phyloP scores from a whole-genome alignment of 1,140 invertebrate species.

The Atta colombica region DNA sequence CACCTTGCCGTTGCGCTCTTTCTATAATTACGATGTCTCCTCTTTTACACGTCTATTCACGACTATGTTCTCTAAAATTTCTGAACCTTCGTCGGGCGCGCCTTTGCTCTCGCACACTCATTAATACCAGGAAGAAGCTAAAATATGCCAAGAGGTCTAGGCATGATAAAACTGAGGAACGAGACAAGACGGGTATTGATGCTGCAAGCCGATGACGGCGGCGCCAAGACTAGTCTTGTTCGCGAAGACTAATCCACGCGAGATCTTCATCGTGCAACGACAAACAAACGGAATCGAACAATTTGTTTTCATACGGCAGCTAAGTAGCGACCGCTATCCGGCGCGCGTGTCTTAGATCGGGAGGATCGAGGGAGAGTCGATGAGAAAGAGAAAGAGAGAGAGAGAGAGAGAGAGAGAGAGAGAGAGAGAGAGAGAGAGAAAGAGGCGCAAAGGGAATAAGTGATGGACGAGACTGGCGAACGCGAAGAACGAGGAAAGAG shows the following conservation, averaged over 20 bases:
- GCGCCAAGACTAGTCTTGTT: conserved; percentile 49
- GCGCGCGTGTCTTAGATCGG: conserved; percentile 67
- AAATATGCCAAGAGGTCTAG: not conserved
- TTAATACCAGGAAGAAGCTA: not conserved
- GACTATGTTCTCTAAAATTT: not conserved
- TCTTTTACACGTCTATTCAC: not conserved
- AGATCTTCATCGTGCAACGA: conserved; percentile 55
- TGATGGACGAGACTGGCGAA: conserved; percentile 15
- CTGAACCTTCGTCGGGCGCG: not conserved
- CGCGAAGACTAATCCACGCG: conserved; percentile 50
- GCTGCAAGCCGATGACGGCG: not conserved
- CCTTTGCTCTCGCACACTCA: not conserved
- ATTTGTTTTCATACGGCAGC: conserved; percentile 76
- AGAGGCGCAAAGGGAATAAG: conserved; percentile 14
- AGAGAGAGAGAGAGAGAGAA: conserved; percentile 3
- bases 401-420: not conserved
- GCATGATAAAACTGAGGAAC: not conserved
- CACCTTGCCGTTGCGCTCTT: conserved; percentile 5
- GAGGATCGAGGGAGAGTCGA: not conserved
- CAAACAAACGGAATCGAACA: conserved; percentile 76
- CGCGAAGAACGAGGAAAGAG: conserved; percentile 32
- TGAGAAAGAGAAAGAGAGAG: conserved; percentile 13
- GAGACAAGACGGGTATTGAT: not conserved
- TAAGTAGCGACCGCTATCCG: conserved; percentile 75
- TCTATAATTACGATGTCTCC: conserved; percentile 30